Conservation (phyloP, 1,140 invertebrate genomes). For the Pollicipes pollicipes region DNA sequence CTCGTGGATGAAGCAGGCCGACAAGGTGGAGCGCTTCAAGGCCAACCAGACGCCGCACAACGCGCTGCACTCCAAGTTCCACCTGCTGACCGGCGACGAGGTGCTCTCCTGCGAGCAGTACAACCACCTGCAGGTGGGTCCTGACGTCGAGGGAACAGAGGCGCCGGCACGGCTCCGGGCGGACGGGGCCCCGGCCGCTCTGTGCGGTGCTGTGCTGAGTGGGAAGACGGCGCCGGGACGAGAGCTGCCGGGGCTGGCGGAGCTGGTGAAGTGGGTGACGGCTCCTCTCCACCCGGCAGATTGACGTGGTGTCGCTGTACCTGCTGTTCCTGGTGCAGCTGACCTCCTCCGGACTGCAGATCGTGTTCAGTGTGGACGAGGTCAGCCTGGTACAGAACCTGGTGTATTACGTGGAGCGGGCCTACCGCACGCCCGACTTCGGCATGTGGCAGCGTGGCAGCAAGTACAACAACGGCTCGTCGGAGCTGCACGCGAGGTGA, state of each 20-base stretch:
- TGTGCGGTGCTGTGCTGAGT: no score
- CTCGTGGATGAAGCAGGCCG: constrained; percentile 89
- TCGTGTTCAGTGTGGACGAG: constrained; percentile 97
- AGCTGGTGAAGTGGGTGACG: not conserved
- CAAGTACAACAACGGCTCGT: constrained; percentile 93
- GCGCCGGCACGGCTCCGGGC: not conserved
- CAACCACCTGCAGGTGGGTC: constrained; percentile 59
- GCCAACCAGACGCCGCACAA: constrained; percentile 71
- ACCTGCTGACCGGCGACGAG: constrained; percentile 71
- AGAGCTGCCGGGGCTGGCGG: no score
- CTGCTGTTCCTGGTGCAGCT: constrained; percentile 92
- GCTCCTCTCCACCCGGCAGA: constrained; percentile 36
- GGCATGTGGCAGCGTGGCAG: constrained; percentile 98
- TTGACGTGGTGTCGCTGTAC: constrained; percentile 90
- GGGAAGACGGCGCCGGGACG: not conserved
- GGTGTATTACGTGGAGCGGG: constrained; percentile 96
- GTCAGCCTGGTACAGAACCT: constrained; percentile 97
- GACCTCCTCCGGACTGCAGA: constrained; percentile 83
- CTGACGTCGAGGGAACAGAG: not conserved
- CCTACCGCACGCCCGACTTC: constrained; percentile 95
- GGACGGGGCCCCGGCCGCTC: no score
- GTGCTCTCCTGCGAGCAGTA: constrained; percentile 66
- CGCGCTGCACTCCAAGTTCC: constrained; percentile 89
- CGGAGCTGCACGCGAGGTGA: constrained; percentile 92
- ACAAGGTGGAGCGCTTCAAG: constrained; percentile 84